phyloP scores from a whole-genome alignment of 2,113 vertebrate genomes.

The Rhombomys opimus region DNA sequence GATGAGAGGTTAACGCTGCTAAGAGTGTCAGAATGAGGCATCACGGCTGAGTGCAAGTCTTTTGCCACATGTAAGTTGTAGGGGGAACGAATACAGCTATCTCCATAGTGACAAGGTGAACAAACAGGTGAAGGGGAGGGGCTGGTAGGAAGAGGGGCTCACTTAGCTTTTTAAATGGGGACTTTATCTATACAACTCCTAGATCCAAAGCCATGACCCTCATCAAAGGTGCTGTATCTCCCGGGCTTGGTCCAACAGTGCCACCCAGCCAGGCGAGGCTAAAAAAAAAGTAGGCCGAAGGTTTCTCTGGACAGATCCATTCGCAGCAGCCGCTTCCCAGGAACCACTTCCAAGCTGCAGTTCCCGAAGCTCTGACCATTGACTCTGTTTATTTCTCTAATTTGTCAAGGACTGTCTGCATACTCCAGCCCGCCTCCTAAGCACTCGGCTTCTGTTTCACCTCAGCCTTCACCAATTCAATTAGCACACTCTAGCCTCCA shows the following conservation, averaged over 20 bases:
- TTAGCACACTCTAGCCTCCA: constrained; percentile 62
- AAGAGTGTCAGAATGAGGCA: too few species aligned
- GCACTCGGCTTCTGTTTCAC: background rate
- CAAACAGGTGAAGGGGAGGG: background rate
- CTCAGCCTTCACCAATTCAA: constrained; percentile 63
- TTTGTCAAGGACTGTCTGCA: constrained; percentile 63
- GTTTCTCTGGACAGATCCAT: constrained; percentile 2
- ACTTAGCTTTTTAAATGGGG: background rate
- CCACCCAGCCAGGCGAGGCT: background rate
- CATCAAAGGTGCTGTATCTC: background rate
- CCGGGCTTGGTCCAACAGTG: background rate
- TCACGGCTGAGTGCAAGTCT: background rate
- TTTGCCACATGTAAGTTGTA: background rate
- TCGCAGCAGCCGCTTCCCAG: constrained; percentile 45
- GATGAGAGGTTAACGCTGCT: background rate
- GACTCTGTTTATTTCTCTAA: constrained; percentile 71
- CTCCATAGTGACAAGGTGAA: background rate
- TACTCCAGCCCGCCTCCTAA: constrained; percentile 47
- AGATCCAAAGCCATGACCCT: background rate
- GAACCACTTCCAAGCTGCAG: constrained; percentile 49
- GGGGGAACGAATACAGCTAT: background rate
- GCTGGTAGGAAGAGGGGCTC: background rate
- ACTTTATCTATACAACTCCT: background rate
- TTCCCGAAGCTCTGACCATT: constrained; percentile 66
- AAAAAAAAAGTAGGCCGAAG: constrained; percentile 22